Evolutionary conservation across 2,888 invertebrate species (phyloP).

Genomic region (Parelbella ahira): DNA sequence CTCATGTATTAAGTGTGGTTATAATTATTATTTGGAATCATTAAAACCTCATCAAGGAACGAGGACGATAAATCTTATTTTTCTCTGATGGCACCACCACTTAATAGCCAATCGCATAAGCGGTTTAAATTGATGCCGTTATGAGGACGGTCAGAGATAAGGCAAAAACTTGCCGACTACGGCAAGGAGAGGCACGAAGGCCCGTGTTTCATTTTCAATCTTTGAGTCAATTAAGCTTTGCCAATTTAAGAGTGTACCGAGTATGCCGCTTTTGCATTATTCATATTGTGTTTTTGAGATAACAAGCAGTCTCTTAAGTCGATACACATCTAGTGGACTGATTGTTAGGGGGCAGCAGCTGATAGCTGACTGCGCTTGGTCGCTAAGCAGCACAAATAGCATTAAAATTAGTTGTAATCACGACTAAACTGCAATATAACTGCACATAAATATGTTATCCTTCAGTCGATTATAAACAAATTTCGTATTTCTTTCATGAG

Average conservation of each 20-base stretch:
- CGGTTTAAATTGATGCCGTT: slow-evolving; percentile 56
- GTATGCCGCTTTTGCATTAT: slow-evolving; percentile 75
- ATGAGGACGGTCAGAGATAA: slow-evolving; percentile 40
- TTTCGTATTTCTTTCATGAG: no score
- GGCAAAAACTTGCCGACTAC: slow-evolving; percentile 49
- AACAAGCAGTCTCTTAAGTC: slow-evolving; percentile 74
- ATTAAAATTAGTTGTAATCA: slow-evolving; percentile 1
- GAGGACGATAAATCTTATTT: slow-evolving; percentile 1
- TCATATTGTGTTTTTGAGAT: slow-evolving; percentile 80
- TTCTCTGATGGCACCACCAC: slow-evolving; percentile 25
- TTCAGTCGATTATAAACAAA: no score
- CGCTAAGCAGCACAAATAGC: slow-evolving; percentile 5
- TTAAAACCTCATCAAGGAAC: slow-evolving; percentile 5
- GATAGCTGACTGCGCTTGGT: slow-evolving; percentile 38
- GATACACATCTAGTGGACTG: slow-evolving; percentile 77
- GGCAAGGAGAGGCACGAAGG: slow-evolving; percentile 36
- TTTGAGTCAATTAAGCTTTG: slow-evolving; percentile 77
- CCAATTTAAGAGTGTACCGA: slow-evolving; percentile 72
- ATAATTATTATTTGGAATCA: no score
- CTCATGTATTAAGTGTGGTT: no score
- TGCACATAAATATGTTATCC: no score
- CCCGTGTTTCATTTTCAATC: slow-evolving; percentile 69
- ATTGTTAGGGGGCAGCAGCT: slow-evolving; percentile 55
- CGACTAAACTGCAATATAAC: background rate
- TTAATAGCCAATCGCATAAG: slow-evolving; percentile 38